Conservation (phyloP, 2,113 vertebrate genomes). For the Nerophis lumbriciformis region DNA sequence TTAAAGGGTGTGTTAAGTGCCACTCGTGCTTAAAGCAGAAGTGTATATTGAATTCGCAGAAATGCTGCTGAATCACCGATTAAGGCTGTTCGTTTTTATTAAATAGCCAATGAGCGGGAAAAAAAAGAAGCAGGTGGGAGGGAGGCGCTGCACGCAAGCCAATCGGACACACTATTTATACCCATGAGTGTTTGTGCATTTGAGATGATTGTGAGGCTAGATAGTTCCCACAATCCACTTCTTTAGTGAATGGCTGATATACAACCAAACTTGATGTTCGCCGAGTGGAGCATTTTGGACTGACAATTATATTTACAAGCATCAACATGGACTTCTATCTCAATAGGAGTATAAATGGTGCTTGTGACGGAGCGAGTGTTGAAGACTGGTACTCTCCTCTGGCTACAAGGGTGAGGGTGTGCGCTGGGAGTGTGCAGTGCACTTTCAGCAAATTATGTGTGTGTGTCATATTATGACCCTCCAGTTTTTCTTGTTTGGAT, state of each 20-base stretch:
- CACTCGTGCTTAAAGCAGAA: conserved; percentile 41
- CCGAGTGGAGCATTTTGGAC: too few species aligned
- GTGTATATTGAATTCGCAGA: conserved; percentile 38
- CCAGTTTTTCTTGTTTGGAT: too few species aligned
- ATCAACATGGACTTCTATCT: background rate
- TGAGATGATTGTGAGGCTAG: background rate
- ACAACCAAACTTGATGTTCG: background rate
- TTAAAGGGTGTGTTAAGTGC: conserved; percentile 50
- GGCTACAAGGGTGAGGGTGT: too few species aligned
- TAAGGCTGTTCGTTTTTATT: conserved; percentile 32
- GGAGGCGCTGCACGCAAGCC: conserved; percentile 2
- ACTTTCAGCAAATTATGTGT: too few species aligned
- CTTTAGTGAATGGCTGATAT: conserved; percentile 6
- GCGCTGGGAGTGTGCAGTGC: too few species aligned
- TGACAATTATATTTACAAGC: background rate
- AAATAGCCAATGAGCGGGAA: conserved; percentile 36
- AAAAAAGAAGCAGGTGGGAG: conserved; percentile 3
- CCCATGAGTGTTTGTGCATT: background rate
- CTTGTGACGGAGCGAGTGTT: too few species aligned
- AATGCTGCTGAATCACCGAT: conserved; percentile 37
- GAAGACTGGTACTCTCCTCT: too few species aligned
- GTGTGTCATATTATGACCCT: too few species aligned
- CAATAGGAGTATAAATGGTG: background rate
- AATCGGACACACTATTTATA: conserved; percentile 10
- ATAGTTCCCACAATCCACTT: conserved; percentile 30